Base-by-base conservation (phyloP, 35 echinoderm and acorn worm genomes). In the Chiridota heheva region DNA sequence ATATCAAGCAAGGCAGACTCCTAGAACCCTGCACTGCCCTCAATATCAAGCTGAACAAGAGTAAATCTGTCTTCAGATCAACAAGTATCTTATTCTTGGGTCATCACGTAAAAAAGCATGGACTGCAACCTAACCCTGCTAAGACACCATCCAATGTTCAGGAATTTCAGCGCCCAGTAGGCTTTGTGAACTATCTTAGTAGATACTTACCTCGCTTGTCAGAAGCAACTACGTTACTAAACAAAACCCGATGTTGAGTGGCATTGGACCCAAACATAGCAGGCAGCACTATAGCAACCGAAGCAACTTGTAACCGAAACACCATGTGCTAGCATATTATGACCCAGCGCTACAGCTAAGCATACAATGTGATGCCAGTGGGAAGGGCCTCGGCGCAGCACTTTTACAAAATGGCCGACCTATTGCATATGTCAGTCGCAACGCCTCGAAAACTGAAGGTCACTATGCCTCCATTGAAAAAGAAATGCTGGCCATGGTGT, bases 401-500 rank as follows among this genome's bases (percentile, higher is more conserved):
- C 38, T 70, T 18, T 18, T 70, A 5, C 42, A 75, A 46, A 10
- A 75, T 75, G 71, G 71, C 4, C 44, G 44, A 5, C 71, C 71
- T n/a, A 13, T 82, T 7, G 39, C 18, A 40, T 36, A 71, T 15
- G 36, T 60, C 30, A 67, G 60, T 16, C n/a, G 78, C 25, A 40
- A 59, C 24, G 8, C 49, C 16, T 42, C 71, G 4, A 63, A 82
- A 27, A 40, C 78, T 18, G 78, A 82, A 44, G 46, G 60, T n/a
- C 34, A 58, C 7, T 80, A 80, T 66, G 51, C 76, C 15, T 53
- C 43, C 6, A 80, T 70, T 17, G 58, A 82, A 60, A 82, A 82
- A 49, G 58, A 87, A 42, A 86, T 86, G 82, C 37, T 86, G 27
- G 56, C 69, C 24, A 70, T 75, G 18, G 48, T 86, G 7, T 49